phyloP scores from a whole-genome alignment of 2,113 vertebrate genomes.

The Dipodomys ordii region DNA sequence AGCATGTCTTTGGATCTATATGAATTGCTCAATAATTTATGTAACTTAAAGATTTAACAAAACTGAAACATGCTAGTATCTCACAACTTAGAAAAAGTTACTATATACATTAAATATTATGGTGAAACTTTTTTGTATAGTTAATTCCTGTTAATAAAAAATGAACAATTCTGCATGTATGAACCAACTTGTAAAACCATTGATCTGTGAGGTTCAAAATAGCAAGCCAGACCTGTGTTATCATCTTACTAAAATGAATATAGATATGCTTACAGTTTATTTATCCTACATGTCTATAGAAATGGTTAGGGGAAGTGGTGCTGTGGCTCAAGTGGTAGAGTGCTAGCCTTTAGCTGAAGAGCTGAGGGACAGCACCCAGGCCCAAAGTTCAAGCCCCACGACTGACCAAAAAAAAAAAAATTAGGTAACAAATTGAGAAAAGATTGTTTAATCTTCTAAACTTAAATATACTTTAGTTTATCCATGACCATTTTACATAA shows the following conservation, averaged over 20 bases:
- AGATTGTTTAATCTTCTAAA: constrained; percentile 26
- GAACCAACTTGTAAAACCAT: background rate
- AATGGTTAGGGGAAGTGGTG: background rate
- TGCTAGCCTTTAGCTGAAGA: too few relatives aligned
- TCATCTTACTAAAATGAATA: background rate
- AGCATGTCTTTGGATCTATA: background rate
- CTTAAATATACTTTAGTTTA: background rate
- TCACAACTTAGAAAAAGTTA: constrained; percentile 25
- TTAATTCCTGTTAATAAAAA: too few relatives aligned
- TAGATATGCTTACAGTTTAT: background rate
- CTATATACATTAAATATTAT: too few relatives aligned
- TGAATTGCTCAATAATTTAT: constrained; percentile 21
- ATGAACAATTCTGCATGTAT: background rate
- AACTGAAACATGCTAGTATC: background rate
- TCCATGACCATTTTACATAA: background rate
- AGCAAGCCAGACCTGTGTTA: background rate
- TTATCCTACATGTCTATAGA: background rate
- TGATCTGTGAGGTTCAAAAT: background rate
- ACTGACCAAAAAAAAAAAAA: too few relatives aligned
- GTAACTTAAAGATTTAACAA: constrained; percentile 11
- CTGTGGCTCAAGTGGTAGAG: too few relatives aligned
- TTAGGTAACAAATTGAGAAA: background rate
- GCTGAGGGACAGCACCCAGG: too few relatives aligned
- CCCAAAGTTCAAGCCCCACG: too few relatives aligned
- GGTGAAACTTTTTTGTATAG: too few relatives aligned